phyloP scores from a whole-genome alignment of 2,888 invertebrate genomes.

The Busseola fusca region DNA sequence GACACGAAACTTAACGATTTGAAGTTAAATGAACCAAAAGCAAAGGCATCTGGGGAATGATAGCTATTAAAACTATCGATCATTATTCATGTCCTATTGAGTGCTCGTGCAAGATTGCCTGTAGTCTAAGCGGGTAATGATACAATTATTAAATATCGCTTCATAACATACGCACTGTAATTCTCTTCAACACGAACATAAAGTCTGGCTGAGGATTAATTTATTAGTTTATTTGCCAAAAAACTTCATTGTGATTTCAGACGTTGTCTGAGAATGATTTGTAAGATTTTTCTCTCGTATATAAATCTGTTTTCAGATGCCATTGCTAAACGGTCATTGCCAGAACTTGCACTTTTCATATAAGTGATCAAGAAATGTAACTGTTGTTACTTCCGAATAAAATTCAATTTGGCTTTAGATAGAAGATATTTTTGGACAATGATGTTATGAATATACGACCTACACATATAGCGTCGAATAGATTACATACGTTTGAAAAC shows the following conservation, averaged over 20 bases:
- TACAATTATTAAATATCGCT: constrained; percentile 37
- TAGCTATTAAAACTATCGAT: constrained; percentile 22
- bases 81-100: constrained; percentile 27
- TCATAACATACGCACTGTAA: constrained; percentile 26
- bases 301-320: not conserved
- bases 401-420: not conserved
- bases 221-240: constrained; percentile 8
- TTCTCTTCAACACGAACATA: constrained; percentile 41
- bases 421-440: not conserved
- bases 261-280: constrained; percentile 25
- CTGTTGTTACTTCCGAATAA: no score
- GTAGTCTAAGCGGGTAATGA: constrained; percentile 20
- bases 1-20: constrained; percentile 20
- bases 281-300: constrained; percentile 12
- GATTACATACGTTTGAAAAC: not conserved
- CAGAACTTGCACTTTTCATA: constrained; percentile 15
- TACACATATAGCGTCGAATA: no score
- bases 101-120: constrained; percentile 26
- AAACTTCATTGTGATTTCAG: constrained; percentile 5
- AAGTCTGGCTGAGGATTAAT: constrained; percentile 20
- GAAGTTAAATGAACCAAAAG: constrained; percentile 30
- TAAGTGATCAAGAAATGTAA: not conserved
- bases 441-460: not conserved
- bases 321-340: constrained; percentile 7
- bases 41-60: constrained; percentile 28